phyloP scores from a whole-genome alignment of 2,113 vertebrate genomes.

The Aspiorhynchus laticeps region DNA sequence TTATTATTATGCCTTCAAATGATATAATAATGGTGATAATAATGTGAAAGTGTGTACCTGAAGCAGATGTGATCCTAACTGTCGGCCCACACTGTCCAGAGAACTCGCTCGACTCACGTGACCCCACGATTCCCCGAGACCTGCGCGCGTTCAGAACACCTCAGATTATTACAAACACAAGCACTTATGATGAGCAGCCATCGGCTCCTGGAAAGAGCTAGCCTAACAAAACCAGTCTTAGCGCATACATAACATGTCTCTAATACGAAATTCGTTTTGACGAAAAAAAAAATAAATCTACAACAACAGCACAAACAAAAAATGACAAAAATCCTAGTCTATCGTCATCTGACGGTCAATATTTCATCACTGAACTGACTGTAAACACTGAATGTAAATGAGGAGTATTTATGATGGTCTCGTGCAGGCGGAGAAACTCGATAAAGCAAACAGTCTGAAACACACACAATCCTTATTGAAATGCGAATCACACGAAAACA shows the following conservation, averaged over 20 bases:
- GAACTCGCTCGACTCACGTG: constrained; percentile 86
- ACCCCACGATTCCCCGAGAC: constrained; percentile 96
- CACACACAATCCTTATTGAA: constrained; percentile 63
- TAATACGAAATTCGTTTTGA: neutral
- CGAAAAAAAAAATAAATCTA: neutral
- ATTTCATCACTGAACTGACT: constrained; percentile 46
- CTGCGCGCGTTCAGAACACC: constrained; percentile 75
- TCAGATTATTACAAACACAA: neutral
- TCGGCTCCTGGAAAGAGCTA: neutral
- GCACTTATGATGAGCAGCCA: neutral
- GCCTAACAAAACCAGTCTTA: neutral
- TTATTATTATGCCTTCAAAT: neutral
- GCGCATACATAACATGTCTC: neutral
- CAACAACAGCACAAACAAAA: neutral
- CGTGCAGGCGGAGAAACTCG: constrained; percentile 43
- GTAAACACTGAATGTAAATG: constrained; percentile 53
- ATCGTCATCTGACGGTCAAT: neutral
- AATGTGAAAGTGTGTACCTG: constrained; percentile 79
- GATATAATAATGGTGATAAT: constrained; percentile 3
- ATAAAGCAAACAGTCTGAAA: constrained; percentile 60
- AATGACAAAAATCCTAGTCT: neutral
- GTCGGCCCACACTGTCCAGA: constrained; percentile 89
- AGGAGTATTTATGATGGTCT: constrained; percentile 29
- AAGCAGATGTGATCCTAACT: constrained; percentile 92
- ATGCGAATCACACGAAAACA: constrained; percentile 71